phyloP scores from a whole-genome alignment of 2,797 vertebrate genomes.

The Dendrocincla fuliginosa region DNA sequence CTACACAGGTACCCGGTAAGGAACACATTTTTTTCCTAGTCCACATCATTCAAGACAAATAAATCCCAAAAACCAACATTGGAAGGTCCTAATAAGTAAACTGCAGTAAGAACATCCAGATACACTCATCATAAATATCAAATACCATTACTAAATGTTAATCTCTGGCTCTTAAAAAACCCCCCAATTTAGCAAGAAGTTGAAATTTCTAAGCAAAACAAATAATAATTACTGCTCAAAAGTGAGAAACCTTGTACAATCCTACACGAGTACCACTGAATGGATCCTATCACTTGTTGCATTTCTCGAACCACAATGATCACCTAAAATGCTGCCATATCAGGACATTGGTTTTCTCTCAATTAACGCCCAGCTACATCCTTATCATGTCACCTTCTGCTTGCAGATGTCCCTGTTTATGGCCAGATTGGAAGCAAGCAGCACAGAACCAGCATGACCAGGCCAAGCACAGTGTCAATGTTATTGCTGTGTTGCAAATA shows the following conservation, averaged over 20 bases:
- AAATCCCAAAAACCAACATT: not conserved
- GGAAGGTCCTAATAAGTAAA: not conserved
- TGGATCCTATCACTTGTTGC: not conserved
- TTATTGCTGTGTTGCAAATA: not conserved
- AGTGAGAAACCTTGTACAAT: not conserved
- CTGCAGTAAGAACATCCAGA: not conserved
- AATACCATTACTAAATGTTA: not conserved
- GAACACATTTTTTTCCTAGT: not conserved
- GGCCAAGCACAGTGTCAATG: not conserved
- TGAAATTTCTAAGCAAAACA: not conserved
- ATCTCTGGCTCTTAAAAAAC: not conserved
- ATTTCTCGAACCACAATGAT: not conserved
- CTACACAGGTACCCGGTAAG: not conserved
- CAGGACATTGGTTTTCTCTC: not conserved
- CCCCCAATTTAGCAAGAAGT: not conserved
- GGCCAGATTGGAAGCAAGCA: not conserved
- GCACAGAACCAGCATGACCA: fast-evolving
- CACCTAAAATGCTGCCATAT: not conserved
- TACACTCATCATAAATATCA: not conserved
- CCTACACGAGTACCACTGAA: not conserved
- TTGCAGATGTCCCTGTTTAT: not conserved
- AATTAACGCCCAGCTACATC: not conserved
- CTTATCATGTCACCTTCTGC: not conserved
- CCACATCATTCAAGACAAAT: not conserved
- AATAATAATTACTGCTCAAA: not conserved